phyloP scores from a whole-genome alignment of 2,113 vertebrate genomes.

The Mesoclemmys tuberculata region DNA sequence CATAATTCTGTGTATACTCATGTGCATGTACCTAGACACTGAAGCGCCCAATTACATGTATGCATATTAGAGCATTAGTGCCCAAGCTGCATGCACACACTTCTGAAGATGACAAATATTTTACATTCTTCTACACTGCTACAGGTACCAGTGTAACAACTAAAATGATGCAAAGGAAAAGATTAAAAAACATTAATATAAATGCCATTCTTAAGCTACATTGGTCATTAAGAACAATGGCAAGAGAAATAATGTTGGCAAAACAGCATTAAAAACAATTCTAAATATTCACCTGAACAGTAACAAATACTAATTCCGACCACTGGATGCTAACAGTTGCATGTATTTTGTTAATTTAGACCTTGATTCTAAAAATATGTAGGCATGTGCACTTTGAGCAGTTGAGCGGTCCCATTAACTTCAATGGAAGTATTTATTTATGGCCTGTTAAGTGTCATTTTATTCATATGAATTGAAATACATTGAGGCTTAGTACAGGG shows the following conservation, averaged over 20 bases:
- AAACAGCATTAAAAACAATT: neutral
- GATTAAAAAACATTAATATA: neutral
- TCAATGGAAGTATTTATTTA: neutral
- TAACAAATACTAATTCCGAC: neutral
- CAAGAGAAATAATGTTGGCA: neutral
- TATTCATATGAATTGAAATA: neutral
- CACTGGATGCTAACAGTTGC: neutral
- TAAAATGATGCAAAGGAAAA: neutral
- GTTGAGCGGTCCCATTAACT: neutral
- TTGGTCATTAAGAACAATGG: neutral
- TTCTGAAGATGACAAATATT: neutral
- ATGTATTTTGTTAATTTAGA: neutral
- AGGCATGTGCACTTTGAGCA: neutral
- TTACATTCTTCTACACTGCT: neutral
- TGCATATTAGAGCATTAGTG: fast-evolving
- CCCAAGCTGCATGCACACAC: fast-evolving
- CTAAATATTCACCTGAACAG: neutral
- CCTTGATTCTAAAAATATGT: neutral
- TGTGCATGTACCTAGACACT: neutral
- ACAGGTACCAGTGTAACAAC: neutral
- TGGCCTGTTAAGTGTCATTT: neutral
- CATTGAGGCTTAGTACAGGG: neutral
- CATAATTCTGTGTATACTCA: neutral
- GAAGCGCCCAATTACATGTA: fast-evolving
- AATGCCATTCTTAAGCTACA: neutral